Base-by-base conservation (phyloP, 2,113 vertebrate genomes). In the Hyaena hyaena region DNA sequence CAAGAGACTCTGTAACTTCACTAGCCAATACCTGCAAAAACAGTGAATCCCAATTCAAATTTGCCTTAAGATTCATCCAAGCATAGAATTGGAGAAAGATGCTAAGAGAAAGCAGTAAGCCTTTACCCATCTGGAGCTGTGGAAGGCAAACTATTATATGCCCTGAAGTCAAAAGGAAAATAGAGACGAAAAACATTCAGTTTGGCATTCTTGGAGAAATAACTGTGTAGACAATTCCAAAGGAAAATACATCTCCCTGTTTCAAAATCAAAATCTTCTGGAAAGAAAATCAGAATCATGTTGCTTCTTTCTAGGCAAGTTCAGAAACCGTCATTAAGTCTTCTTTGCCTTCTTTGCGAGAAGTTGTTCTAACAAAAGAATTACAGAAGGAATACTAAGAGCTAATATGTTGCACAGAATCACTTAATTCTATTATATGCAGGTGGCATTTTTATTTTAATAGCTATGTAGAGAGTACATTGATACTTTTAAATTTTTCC, bases 371-470 rank as follows among this genome's bases (percentile, higher is more conserved):
- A 80, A 92, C 63, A 43, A 88, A 88, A 53, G 53, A 39, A 50
- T 33, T 55, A 45, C 45, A 48, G 33, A 84, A 91, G 39, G 79
- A 88, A 69, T 66, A 65, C 48, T 77, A 88, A 95, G 73, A 76
- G 12, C 45, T 80, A 93, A 74, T 77, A 63, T 0, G 77, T 89
- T 80, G 73, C 79, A 89, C 50, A 61, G 66, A 92, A 69, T 82
- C 73, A 66, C 53, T 94, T 92, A 92, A 80, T 91, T 93, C 71
- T 85, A 7, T 85, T 88, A 93, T 10, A 77, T 15, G 66, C 35
- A 93, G 83, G 88, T 80, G 90, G 69, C 69, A 93, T 93, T 94
- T 96, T 84, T 76, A 91, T 43, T 93, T 91, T 90, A 95, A 83
- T 82, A 90, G 45, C 31, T 23, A 55, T 28, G 21, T 17, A 89